Conservation (phyloP, 2,797 vertebrate genomes). For the Myotis pilosus region DNA sequence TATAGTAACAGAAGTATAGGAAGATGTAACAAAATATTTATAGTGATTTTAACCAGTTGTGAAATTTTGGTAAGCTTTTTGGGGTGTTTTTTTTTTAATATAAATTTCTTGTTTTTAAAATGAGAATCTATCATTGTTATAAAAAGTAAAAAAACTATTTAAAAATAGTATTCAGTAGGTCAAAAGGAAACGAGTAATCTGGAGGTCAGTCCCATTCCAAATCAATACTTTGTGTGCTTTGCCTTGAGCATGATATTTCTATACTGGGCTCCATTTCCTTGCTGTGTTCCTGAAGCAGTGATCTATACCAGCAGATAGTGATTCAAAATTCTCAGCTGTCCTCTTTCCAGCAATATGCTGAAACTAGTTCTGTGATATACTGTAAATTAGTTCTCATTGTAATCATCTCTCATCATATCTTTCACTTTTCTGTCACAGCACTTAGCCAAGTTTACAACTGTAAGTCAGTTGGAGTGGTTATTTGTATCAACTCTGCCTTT, state of each 20-base stretch:
- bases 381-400: neutral
- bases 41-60: neutral
- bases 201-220: neutral
- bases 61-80: neutral
- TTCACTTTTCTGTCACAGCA: neutral
- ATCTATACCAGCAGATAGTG: neutral
- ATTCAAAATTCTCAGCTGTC: neutral
- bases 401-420: neutral
- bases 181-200: neutral
- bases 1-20: neutral
- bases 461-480: neutral
- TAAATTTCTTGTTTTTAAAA: neutral
- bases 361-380: neutral
- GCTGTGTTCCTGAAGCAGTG: neutral
- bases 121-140: neutral
- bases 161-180: neutral
- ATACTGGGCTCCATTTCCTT: neutral
- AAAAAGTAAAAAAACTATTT: neutral
- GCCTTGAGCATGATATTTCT: neutral
- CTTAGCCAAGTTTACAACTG: neutral
- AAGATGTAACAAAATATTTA: neutral
- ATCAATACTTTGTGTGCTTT: neutral
- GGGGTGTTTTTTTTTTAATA: neutral
- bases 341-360: constrained; percentile 4
- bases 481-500: neutral